Conservation (phyloP, 2,888 invertebrate genomes). For the Sphecodes monilicornis region DNA sequence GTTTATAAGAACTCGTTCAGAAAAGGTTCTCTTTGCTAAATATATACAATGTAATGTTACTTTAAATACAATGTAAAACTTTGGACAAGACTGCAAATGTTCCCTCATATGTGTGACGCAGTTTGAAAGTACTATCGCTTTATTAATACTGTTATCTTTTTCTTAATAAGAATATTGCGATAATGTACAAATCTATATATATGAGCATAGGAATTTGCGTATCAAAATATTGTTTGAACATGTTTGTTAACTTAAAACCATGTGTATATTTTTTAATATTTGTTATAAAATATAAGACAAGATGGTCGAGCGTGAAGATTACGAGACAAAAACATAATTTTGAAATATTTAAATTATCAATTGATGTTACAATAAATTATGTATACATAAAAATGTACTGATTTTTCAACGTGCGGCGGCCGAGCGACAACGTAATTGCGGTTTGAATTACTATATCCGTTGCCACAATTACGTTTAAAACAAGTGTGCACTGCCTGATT, state of each 20-base stretch:
- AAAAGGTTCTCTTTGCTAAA: constrained; percentile 6
- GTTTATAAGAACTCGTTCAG: constrained; percentile 11
- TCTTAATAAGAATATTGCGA: constrained; percentile 36
- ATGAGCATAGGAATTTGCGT: not conserved
- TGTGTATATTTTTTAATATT: not conserved
- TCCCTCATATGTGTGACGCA: not conserved
- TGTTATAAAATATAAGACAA: not conserved
- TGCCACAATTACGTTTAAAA: no score
- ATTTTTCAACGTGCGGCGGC: no score
- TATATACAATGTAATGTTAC: constrained; percentile 20
- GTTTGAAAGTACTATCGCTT: constrained; percentile 43
- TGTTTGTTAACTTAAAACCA: not conserved
- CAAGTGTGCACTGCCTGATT: no score
- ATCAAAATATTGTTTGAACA: not conserved
- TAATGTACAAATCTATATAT: not conserved
- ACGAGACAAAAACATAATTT: not conserved
- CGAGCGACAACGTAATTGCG: no score
- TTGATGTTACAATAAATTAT: not conserved
- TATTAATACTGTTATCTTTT: constrained; percentile 32
- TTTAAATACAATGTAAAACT: constrained; percentile 28
- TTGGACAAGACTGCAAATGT: constrained; percentile 35
- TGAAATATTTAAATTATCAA: not conserved
- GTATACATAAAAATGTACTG: no score
- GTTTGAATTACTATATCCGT: no score
- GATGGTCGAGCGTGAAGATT: not conserved